phyloP scores from a whole-genome alignment of 1,140 invertebrate genomes.

The Drosophila eugracilis region DNA sequence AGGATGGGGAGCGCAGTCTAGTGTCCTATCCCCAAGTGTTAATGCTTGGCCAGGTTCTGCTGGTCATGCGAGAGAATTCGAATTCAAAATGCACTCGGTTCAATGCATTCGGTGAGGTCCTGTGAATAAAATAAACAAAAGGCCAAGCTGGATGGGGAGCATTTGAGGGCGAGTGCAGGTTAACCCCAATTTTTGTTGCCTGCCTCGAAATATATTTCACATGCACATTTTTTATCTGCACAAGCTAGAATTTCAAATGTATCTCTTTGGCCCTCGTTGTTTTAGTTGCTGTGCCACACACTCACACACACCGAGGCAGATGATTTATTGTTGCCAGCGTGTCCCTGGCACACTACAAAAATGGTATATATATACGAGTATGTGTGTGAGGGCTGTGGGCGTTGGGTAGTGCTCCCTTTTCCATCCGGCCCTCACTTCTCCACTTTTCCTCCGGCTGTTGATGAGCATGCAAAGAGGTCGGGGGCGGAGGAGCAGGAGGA shows the following conservation, averaged over 20 bases:
- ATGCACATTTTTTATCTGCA: constrained; percentile 77
- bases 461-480: constrained; percentile 43
- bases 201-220: constrained; percentile 59
- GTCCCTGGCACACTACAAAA: constrained; percentile 36
- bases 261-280: constrained; percentile 54
- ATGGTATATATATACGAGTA: not conserved
- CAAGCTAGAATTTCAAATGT: constrained; percentile 76
- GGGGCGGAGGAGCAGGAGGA: constrained; percentile 3
- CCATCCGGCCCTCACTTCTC: not conserved
- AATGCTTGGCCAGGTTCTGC: constrained; percentile 16
- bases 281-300: constrained; percentile 33
- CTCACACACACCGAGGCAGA: constrained; percentile 35
- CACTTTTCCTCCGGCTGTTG: constrained; percentile 50
- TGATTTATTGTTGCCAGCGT: constrained; percentile 73
- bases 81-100: constrained; percentile 42
- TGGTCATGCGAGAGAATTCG: constrained; percentile 44
- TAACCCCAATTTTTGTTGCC: constrained; percentile 73
- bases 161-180: constrained; percentile 47
- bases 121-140: constrained; percentile 43
- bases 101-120: constrained; percentile 18
- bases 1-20: not conserved
- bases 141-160: constrained; percentile 26
- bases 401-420: not conserved
- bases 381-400: not conserved
- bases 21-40: not conserved